Base-by-base conservation (phyloP, 1,140 invertebrate species). In the Heliothis subflexa region DNA sequence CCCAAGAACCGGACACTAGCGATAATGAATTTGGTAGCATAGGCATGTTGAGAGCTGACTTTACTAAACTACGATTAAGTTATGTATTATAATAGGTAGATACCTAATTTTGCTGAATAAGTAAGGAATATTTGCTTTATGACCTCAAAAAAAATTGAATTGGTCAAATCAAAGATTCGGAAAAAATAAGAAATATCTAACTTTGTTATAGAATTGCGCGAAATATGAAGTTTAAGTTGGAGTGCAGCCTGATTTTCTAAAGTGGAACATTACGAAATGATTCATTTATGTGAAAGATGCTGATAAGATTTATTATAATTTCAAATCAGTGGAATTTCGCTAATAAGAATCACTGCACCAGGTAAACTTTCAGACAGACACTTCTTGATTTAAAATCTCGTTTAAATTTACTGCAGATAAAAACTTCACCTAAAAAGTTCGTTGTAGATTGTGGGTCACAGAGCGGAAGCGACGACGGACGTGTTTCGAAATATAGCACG, bases 1-100 rank as follows among this genome's bases (percentile, higher is more conserved):
- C 92, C 92, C 84, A 84, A 88, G 85, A 91, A 89, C 91, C 92
- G 92, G 91, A 94, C 90, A 87, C 83, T 86, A 80, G 74, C 72
- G 90, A 92, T 91, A 91, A 80, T 78, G 74, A 80, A 81, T 81
- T 80, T 81, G 66, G 81, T 78, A 64, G 70, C 71, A 55, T 75
- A 74, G 62, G 25, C 52, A 64, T 61, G 14, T 33, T 45, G 52
- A 52, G 13, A 71, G 3, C 28, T 25, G 55, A 25, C 21, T 21
- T 55, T 10, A 18, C 52, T 28, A 28, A 25, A 28, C 21, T 59
- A 25, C 25, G 13, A 59, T 59, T 59, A 21, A 0, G 9, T 55
- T 21, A 10, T 40, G 33, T 40, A 40, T 40, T 40, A 9, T 9
- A 40, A 40, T 40, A 40, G 33, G 9, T 40, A 40, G 33, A 9